phyloP scores from a whole-genome alignment of 35 echinoderm and acorn worm genomes.

The Stichopus chloronotus region DNA sequence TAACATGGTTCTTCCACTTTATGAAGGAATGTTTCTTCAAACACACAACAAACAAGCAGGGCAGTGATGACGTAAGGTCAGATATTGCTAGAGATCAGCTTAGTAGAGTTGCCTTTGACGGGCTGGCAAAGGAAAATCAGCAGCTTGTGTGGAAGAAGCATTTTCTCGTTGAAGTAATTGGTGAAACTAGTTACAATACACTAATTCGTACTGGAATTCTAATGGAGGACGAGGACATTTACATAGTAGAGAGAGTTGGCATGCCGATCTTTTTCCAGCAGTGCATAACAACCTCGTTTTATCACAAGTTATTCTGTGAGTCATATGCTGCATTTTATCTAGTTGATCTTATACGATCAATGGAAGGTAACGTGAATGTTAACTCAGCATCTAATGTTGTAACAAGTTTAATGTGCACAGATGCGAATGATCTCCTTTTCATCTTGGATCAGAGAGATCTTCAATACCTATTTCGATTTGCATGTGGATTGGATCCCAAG shows the following conservation, averaged over 20 bases:
- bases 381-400: too few relatives aligned
- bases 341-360: background rate
- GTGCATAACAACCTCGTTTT: background rate
- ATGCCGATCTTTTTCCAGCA: background rate
- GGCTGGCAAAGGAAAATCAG: background rate
- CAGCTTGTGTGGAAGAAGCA: background rate
- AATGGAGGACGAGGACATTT: background rate
- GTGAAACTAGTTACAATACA: background rate
- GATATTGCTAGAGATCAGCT: background rate
- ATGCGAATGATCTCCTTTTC: too few relatives aligned
- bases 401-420: too few relatives aligned
- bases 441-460: too few relatives aligned
- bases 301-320: conserved; percentile 17
- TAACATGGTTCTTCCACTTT: background rate
- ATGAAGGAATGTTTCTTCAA: background rate
- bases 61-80: too few relatives aligned
- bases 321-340: background rate
- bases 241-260: background rate
- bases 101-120: conserved; percentile 3
- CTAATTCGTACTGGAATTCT: background rate
- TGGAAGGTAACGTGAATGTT: too few relatives aligned
- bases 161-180: background rate
- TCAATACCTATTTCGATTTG: too few relatives aligned
- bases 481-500: too few relatives aligned
- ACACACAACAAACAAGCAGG: background rate